Evolutionary conservation across 1,140 invertebrate species (phyloP), one percentile per base, ranked within the genome.

Genomic region (Drosophila punjabiensis): DNA sequence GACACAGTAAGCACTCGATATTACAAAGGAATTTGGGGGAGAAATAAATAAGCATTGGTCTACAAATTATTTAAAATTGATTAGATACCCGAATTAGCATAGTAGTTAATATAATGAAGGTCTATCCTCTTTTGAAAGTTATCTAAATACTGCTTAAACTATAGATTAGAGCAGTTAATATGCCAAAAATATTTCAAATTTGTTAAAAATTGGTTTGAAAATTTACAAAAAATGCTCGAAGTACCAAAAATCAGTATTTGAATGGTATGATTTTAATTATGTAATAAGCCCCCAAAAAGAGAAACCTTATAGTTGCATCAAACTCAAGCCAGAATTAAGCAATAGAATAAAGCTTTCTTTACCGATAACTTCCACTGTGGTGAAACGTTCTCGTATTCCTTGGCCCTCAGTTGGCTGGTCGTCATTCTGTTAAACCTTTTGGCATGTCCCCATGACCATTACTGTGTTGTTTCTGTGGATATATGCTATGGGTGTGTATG

Each of bases 371-470:
- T 41, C 32, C 32, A 76, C 52, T 58, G 74, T 76, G 56, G 14
- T 45, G 10, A 52, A 48, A 32, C n/a, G 11, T 48, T 28, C 43
- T 52, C 62, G 10, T 20, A 16, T 33, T 28, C 35, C 35, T 58
- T 58, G 39, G 24, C 37, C 48, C 16, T 61, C 68, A 28, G 50
- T 66, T 86, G 70, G 76, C 77, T 86, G 67, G 79, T 71, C 62
- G 76, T 74, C 76, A 77, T 87, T 80, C 68, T 69, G 81, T 66
- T 81, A 81, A 88, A 73, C 77, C 60, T 71, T 89, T 66, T 85
- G 85, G 70, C 78, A 84, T 89, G 78, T 84, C 52, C 81, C 52
- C 50, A 45, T 68, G 82, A 71, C 82, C 78, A 85, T 84, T 81
- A 75, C 79, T 52, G 56, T 69, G 58, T 48, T 71, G 48, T 68